Percentiles rank a stretch among this genome's conserved stretches.
Evolutionary conservation across 2,888 invertebrate genomes (phyloP).

Genomic region (Gastracanthus pulcherrimus): DNA sequence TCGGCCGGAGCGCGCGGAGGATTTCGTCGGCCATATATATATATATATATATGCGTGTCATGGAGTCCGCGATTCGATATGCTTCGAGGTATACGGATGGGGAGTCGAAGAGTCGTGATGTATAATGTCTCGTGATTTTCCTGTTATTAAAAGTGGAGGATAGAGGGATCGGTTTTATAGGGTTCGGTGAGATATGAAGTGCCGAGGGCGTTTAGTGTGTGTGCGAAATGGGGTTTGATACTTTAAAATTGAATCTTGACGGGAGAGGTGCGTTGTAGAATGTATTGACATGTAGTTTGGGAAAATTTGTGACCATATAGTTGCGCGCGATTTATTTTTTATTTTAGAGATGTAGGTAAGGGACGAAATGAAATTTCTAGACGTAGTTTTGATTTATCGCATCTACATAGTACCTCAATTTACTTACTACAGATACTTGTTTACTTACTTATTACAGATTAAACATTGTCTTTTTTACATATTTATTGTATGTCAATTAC

Average conservation of each 20-base stretch:
- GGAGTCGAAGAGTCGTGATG: not conserved
- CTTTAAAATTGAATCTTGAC: conserved; percentile 30
- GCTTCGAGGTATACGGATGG: not conserved
- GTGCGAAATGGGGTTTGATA: conserved; percentile 5
- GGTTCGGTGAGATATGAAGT: not conserved
- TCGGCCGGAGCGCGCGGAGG: not conserved
- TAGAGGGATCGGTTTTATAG: not conserved
- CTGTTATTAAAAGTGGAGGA: conserved; percentile 32
- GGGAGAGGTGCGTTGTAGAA: not conserved
- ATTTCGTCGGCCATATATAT: too few species aligned
- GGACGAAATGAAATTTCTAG: too few species aligned
- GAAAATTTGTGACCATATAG: not conserved
- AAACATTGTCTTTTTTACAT: too few species aligned
- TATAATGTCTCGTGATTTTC: not conserved
- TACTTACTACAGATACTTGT: too few species aligned
- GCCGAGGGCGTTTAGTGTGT: not conserved
- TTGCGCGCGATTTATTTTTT: not conserved
- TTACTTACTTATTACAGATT: too few species aligned
- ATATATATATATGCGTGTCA: not conserved
- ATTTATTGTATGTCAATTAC: too few species aligned
- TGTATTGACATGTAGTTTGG: not conserved
- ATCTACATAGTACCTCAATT: too few species aligned
- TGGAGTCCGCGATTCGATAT: conserved; percentile 43
- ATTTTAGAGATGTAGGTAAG: too few species aligned
- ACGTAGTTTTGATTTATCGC: too few species aligned